Conservation (phyloP, 2,113 vertebrate genomes). For the Pseudois nayaur region DNA sequence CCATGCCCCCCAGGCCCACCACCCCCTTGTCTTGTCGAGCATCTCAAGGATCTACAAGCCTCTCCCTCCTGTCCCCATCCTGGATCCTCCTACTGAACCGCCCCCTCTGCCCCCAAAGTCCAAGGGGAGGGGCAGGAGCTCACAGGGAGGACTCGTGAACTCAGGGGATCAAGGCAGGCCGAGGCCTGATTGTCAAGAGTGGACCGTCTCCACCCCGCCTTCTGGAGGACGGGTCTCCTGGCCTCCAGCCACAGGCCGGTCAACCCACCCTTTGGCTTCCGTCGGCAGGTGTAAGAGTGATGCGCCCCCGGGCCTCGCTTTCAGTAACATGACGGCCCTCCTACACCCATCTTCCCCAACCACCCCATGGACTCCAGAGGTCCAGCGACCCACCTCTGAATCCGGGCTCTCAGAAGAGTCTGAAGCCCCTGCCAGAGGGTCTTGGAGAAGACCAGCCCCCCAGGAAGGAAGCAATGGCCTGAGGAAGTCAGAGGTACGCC, state of each 20-base stretch:
- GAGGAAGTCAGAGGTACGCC: slow-evolving; percentile 2
- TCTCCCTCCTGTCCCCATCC: slow-evolving; percentile 29
- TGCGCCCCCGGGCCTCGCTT: slow-evolving; percentile 68
- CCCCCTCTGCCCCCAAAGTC: slow-evolving; percentile 52
- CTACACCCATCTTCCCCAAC: slow-evolving; percentile 72
- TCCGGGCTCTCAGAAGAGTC: neutral
- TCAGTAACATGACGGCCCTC: slow-evolving; percentile 78
- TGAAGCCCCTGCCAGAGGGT: neutral
- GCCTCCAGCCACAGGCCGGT: slow-evolving; percentile 59
- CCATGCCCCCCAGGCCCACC: no score
- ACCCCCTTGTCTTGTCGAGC: neutral
- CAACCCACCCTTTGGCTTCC: slow-evolving; percentile 32
- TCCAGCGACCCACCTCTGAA: neutral
- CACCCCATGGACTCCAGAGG: neutral
- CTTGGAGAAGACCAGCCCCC: neutral
- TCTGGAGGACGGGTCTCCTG: slow-evolving; percentile 64
- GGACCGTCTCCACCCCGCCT: slow-evolving; percentile 45
- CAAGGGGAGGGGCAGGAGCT: slow-evolving; percentile 11
- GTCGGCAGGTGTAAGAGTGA: slow-evolving; percentile 37
- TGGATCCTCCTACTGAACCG: slow-evolving; percentile 43
- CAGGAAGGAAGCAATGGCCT: neutral
- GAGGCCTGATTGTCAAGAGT: slow-evolving; percentile 56
- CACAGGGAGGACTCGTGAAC: neutral
- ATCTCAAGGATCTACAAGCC: slow-evolving; percentile 24
- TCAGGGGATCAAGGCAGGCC: neutral